These are phyloP conservation scores for Miichthys miiuy DNA, from an alignment of 2,797 vertebrate species.

Conservation along the genomic window DNA sequence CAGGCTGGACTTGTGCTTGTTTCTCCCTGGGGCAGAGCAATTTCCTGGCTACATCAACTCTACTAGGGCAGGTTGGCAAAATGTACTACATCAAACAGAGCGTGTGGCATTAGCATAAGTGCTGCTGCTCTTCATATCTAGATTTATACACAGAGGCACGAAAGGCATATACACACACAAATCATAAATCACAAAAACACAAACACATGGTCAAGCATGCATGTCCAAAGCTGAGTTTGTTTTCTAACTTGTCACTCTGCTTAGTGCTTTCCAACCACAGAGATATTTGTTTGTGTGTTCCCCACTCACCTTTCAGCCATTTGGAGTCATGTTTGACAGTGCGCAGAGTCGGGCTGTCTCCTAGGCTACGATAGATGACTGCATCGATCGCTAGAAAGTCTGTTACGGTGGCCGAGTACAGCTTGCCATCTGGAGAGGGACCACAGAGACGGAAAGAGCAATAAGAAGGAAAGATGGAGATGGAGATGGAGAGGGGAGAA, in stretches of 20 bases:
- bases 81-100: conserved; percentile 64
- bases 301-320: conserved; percentile 96
- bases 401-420: conserved; percentile 98
- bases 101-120: conserved; percentile 67
- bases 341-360: conserved; percentile 97
- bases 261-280: conserved; percentile 31
- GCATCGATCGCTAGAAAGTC: conserved; percentile 99
- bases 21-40: conserved; percentile 65
- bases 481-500: conserved; percentile 17
- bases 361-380: conserved; percentile 98
- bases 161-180: conserved; percentile 17
- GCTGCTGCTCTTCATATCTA: conserved; percentile 40
- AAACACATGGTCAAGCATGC: conserved; percentile 37
- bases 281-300: conserved; percentile 53
- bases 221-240: conserved; percentile 47
- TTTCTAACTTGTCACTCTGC: conserved; percentile 55
- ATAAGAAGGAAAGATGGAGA: conserved; percentile 48
- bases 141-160: conserved; percentile 32
- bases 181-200: conserved; percentile 42
- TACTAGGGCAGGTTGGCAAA: conserved; percentile 60
- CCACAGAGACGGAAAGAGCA: conserved; percentile 57
- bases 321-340: conserved; percentile 99
- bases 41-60: conserved; percentile 70
- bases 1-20: conserved; percentile 70
- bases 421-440: conserved; percentile 91